phyloP scores from a whole-genome alignment of 2,113 vertebrate species.

The Theristicus caerulescens region DNA sequence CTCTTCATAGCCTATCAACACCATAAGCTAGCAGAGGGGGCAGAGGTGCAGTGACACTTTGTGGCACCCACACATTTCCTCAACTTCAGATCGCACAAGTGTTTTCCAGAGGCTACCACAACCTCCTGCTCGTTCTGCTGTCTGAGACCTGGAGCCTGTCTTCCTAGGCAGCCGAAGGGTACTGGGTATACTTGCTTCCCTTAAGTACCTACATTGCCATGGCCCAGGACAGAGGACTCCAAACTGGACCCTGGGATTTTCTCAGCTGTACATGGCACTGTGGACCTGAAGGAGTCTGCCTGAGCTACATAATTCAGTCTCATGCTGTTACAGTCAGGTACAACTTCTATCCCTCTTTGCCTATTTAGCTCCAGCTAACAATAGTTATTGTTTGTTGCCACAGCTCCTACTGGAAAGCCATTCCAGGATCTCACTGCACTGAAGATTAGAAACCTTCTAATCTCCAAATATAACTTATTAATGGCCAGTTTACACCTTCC shows the following conservation, averaged over 20 bases:
- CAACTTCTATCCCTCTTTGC: neutral
- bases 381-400: neutral
- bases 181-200: neutral
- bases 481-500: neutral
- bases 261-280: neutral
- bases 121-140: neutral
- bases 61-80: neutral
- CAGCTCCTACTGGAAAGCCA: neutral
- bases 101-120: neutral
- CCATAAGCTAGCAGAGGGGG: rapidly evolving
- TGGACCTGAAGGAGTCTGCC: neutral
- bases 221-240: neutral
- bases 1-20: neutral
- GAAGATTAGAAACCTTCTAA: neutral
- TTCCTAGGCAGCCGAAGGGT: rapidly evolving
- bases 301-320: neutral
- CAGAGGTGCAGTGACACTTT: neutral
- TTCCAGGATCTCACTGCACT: neutral
- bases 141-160: neutral
- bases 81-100: neutral
- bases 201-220: neutral
- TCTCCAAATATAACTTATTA: neutral
- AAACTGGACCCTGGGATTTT: neutral
- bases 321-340: neutral
- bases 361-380: neutral